phyloP scores from a whole-genome alignment of 1,140 invertebrate genomes.

The Apolygus lucorum region DNA sequence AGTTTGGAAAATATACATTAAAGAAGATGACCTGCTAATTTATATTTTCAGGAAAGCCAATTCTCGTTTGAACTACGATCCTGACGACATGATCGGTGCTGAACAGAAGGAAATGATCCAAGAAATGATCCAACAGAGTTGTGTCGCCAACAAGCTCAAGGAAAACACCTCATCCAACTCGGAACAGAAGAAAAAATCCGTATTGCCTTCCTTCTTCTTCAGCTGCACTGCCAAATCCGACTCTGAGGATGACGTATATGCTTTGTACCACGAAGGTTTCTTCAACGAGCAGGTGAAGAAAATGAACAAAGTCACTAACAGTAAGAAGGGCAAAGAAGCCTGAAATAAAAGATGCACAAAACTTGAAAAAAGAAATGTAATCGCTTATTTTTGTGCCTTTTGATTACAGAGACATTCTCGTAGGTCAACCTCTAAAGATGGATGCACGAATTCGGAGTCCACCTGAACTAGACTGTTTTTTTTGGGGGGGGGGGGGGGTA shows the following conservation, averaged over 20 bases:
- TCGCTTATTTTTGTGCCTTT: too few species aligned
- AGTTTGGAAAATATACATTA: too few species aligned
- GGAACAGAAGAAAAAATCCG: background rate
- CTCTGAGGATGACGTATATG: background rate
- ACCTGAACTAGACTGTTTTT: too few species aligned
- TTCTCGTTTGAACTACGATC: background rate
- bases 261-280: background rate
- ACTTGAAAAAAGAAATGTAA: too few species aligned
- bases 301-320: too few species aligned
- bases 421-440: too few species aligned
- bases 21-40: too few species aligned
- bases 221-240: background rate
- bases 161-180: background rate
- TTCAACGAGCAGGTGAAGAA: background rate
- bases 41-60: background rate
- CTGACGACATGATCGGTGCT: background rate
- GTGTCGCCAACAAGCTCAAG: background rate
- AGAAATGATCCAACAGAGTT: background rate
- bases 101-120: background rate
- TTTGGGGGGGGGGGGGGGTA: too few species aligned
- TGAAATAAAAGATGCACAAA: too few species aligned
- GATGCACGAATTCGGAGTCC: too few species aligned
- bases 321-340: too few species aligned
- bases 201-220: background rate
- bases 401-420: too few species aligned